A percentile compares a stretch with the other conserved stretches of the same genome.
Evolutionary conservation across 2,888 invertebrate species (phyloP).

Genomic region (Noctua pronuba): DNA sequence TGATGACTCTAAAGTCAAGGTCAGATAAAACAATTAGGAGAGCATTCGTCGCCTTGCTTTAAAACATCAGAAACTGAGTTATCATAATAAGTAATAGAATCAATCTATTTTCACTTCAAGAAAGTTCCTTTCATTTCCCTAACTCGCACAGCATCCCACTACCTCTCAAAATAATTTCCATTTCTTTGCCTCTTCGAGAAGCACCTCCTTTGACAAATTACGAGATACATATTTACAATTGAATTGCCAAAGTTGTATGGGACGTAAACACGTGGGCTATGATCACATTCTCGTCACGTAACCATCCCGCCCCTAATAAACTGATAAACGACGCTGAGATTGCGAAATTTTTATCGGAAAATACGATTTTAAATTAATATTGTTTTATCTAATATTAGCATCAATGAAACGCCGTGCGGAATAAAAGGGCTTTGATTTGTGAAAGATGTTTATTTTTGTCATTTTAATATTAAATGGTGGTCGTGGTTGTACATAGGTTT

Average conservation of each 20-base stretch:
- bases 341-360: constrained; percentile 62
- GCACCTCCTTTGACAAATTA: constrained; percentile 40
- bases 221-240: constrained; percentile 58
- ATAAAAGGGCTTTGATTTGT: constrained; percentile 52
- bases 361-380: constrained; percentile 68
- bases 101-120: background rate
- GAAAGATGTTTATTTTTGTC: constrained; percentile 42
- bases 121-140: background rate
- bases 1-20: background rate
- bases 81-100: background rate
- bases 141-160: constrained; percentile 2
- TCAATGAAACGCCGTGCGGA: constrained; percentile 52
- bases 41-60: background rate
- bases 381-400: constrained; percentile 63
- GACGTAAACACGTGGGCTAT: constrained; percentile 24
- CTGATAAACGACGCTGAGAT: constrained; percentile 62
- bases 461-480: constrained; percentile 42
- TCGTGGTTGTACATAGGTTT: constrained; percentile 12
- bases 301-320: constrained; percentile 55
- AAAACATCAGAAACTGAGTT: background rate
- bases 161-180: constrained; percentile 19
- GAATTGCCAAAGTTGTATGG: constrained; percentile 38
- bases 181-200: constrained; percentile 5
- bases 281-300: constrained; percentile 58
- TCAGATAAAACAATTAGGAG: background rate